Evolutionary conservation across 2,797 vertebrate genomes (phyloP), one percentile per base, ranked within the genome.

Genomic region (Acanthopagrus latus): DNA sequence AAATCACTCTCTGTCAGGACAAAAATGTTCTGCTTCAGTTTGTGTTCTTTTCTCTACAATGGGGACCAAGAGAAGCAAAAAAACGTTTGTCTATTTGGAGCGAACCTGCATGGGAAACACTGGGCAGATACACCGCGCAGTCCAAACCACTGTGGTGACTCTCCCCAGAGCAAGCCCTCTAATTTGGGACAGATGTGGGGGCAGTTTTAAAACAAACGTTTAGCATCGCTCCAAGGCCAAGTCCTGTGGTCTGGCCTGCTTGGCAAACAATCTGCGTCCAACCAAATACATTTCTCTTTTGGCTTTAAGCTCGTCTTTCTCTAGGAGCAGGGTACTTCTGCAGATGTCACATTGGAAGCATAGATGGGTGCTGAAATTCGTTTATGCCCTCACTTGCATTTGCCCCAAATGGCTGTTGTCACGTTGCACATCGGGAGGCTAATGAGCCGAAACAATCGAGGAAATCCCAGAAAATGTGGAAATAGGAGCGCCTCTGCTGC

Each of bases 101-200:
- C 74, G 84, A 88, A 92, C 79, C 90, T 93, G 80, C 82, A 86
- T 91, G 91, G 90, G 92, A 92, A 94, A 90, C 76, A 80, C 71
- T 81, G 74, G 82, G 86, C 79, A 90, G 78, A 88, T 89, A 76
- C 77, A 89, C 76, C 88, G 88, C 77, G 1, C 64, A 81, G 76
- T 89, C 90, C 91, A 94, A 94, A 94, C 92, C 92, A 10, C 90
- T 69, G 86, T 50, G 88, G 93, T 73, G 89, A 91, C 88, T 93
- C 86, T 93, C 87, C 86, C 85, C 90, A 84, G 78, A 90, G 92
- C 90, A 91, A 89, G 78, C 82, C 83, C 91, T 94, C 81, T 95
- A 95, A 95, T 95, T 94, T 91, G 71, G 90, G 89, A 92, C 92
- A 95, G 91, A 93, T 94, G 94, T 91, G 87, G 88, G 78, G 88